Evolutionary conservation across 2,113 vertebrate species (phyloP).

Genomic region (Centrocercus urophasianus): DNA sequence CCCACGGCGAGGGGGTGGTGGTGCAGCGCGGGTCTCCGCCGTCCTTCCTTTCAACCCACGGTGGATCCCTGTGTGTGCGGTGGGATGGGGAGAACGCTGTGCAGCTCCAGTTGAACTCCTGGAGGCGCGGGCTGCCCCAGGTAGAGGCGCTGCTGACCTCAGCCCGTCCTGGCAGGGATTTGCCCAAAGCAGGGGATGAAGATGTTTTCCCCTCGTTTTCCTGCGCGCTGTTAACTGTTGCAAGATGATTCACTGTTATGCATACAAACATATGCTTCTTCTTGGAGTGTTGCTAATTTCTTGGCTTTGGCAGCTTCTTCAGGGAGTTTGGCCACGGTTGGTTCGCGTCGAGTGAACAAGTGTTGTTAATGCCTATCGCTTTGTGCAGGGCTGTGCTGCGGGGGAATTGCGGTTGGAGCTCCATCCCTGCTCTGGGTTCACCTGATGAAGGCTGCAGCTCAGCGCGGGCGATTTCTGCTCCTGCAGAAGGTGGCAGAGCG

Average conservation of each 20-base stretch:
- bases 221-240: not conserved
- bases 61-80: fast-evolving
- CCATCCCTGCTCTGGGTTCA: not conserved
- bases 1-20: not conserved
- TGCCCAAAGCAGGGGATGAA: not conserved
- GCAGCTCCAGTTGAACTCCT: fast-evolving
- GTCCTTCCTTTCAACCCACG: fast-evolving
- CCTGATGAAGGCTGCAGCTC: not conserved
- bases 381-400: not conserved
- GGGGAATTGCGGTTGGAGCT: not conserved
- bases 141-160: fast-evolving
- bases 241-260: not conserved
- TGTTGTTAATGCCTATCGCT: not conserved
- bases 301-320: conserved; percentile 23
- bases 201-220: not conserved
- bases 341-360: not conserved
- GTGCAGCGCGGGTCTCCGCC: fast-evolving
- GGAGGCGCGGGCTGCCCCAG: fast-evolving
- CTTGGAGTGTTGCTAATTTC: conserved; percentile 23
- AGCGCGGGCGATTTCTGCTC: not conserved
- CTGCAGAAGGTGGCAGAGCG: not conserved
- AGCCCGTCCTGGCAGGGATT: not conserved
- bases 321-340: not conserved
- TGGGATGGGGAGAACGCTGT: fast-evolving
- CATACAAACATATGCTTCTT: not conserved